phyloP scores from a whole-genome alignment of 2,113 vertebrate species.

The Bos taurus region ARS-UCD2.0 NC_037354.1:10232001-10232500 shows the following conservation, averaged over 20 bases:
- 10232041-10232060: not conserved
- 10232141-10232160: not conserved
- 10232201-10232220: not conserved
- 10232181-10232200: not conserved
- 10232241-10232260: not conserved
- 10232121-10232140: not conserved
- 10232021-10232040: not conserved
- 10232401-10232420: not conserved
- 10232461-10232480: not conserved
- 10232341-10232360: not conserved
- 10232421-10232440: not conserved
- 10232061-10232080: not conserved
- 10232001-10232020: not conserved
- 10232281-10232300: not conserved
- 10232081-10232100: not conserved
- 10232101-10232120: not conserved
- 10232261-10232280: not conserved
- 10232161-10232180: not conserved
- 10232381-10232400: not conserved
- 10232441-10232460: not conserved
- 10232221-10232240: not conserved
- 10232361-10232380: not conserved
- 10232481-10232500: not conserved
- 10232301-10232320: not conserved
- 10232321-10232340: not conserved